phyloP scores from a whole-genome alignment of 2,888 invertebrate genomes.

The Acanthoscelides obtectus region DNA sequence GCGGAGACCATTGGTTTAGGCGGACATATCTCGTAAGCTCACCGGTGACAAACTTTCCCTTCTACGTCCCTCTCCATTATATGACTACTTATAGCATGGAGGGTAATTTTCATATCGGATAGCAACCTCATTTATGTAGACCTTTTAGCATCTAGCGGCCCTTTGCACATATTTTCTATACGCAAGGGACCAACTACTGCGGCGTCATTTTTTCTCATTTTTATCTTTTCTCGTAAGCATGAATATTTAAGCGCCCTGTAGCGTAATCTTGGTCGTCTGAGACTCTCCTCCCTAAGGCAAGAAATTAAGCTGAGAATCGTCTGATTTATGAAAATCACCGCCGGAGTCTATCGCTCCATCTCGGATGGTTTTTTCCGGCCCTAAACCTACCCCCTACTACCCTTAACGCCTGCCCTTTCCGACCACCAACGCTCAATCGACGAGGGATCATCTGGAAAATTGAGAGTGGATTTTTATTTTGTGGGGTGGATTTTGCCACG shows the following conservation, averaged over 20 bases:
- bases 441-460: neutral
- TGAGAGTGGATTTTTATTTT: neutral
- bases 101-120: neutral
- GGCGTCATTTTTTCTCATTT: neutral
- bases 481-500: neutral
- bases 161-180: neutral
- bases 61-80: no score
- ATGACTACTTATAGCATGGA: neutral
- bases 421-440: neutral
- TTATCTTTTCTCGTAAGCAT: neutral
- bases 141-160: neutral
- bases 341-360: neutral
- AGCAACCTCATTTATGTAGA: neutral
- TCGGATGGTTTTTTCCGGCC: neutral
- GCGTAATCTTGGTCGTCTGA: neutral
- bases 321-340: neutral
- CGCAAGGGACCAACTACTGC: neutral
- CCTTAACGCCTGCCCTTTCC: neutral
- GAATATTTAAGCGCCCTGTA: neutral
- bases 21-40: no score
- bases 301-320: neutral
- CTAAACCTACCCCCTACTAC: no score
- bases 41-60: no score
- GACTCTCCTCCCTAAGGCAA: neutral
- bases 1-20: no score